A percentile compares a stretch with the other conserved stretches of the same genome.
Conservation (phyloP, 2,888 invertebrate genomes). For the Phengaris arion region DNA sequence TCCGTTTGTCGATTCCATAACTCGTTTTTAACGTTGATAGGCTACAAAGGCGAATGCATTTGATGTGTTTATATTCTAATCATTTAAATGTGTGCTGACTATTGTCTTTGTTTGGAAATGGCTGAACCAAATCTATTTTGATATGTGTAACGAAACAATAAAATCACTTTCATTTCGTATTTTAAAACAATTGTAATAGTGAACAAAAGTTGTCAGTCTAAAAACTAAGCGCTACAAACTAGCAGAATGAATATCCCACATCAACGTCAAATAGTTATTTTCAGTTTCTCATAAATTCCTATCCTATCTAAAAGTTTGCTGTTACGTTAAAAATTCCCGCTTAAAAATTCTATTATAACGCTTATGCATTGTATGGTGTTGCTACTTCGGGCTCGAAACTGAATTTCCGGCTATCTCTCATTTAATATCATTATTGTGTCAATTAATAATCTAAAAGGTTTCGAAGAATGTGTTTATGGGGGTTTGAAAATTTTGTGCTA, state of each 20-base stretch:
- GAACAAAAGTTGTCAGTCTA: too few species aligned
- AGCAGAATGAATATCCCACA: not conserved
- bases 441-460: not conserved
- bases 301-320: slow-evolving; percentile 11
- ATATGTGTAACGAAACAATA: too few species aligned
- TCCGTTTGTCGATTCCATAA: too few species aligned
- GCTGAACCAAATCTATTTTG: too few species aligned
- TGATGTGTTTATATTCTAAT: too few species aligned
- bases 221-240: not conserved
- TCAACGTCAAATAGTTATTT: slow-evolving; percentile 14
- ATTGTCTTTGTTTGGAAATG: too few species aligned
- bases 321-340: slow-evolving; percentile 18
- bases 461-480: not conserved
- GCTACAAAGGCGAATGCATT: too few species aligned
- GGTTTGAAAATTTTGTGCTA: not conserved
- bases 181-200: too few species aligned
- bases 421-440: not conserved
- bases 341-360: slow-evolving; percentile 43
- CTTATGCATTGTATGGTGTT: slow-evolving; percentile 38
- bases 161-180: too few species aligned
- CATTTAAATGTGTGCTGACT: too few species aligned
- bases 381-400: not conserved
- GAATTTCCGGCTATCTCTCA: not conserved
- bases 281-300: slow-evolving; percentile 17
- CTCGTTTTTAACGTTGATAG: too few species aligned